Conservation (phyloP, 2,113 vertebrate genomes). For the Mungos mungo region DNA sequence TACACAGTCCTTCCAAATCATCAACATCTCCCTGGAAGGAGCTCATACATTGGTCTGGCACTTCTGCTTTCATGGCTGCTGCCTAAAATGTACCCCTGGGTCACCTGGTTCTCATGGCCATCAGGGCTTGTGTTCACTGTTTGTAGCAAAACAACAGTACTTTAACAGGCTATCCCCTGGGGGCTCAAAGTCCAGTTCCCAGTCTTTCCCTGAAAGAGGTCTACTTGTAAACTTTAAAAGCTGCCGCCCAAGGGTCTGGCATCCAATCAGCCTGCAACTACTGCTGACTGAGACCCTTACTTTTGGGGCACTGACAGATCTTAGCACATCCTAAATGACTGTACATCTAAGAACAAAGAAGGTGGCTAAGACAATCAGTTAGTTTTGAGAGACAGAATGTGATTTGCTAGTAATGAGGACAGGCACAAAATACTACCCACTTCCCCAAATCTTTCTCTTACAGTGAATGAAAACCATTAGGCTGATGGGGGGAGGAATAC, state of each 20-base stretch:
- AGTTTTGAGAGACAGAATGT: not conserved
- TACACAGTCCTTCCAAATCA: not conserved
- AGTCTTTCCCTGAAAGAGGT: not conserved
- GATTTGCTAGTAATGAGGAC: not conserved
- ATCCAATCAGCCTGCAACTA: not conserved
- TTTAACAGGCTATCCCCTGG: not conserved
- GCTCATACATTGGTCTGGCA: not conserved
- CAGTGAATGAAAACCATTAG: not conserved
- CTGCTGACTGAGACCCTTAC: not conserved
- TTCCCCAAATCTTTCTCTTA: not conserved
- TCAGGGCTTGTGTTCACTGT: not conserved
- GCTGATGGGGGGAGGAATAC: not conserved
- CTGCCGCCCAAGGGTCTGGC: not conserved
- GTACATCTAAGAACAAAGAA: not conserved
- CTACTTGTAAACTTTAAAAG: not conserved
- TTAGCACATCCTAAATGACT: not conserved
- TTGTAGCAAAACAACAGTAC: not conserved
- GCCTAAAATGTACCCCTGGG: not conserved
- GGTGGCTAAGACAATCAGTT: not conserved
- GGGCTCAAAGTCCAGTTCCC: not conserved
- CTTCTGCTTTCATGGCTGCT: not conserved
- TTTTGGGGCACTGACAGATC: not conserved
- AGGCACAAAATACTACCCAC: not conserved
- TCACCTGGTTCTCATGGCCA: not conserved
- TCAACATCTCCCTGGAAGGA: not conserved